Conservation (phyloP, 2,797 vertebrate genomes). For the Oryzias dopingdopingensis region DNA sequence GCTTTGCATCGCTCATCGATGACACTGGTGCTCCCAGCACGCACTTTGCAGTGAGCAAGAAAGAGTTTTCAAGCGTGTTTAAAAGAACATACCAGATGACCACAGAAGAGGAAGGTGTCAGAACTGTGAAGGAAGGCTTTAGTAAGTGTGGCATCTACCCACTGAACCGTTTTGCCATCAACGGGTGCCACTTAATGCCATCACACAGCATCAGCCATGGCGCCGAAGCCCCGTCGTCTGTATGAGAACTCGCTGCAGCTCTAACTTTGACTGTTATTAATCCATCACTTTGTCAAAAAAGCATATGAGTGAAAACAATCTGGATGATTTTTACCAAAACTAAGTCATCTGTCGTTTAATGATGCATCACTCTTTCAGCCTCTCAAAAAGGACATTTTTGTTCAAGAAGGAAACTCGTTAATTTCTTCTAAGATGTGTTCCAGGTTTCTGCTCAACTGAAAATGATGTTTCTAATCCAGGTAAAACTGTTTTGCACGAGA, state of each 20-base stretch:
- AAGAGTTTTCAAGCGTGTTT: slow-evolving; percentile 68
- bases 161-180: slow-evolving; percentile 39
- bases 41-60: slow-evolving; percentile 65
- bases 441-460: too few species aligned
- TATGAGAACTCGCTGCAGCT: slow-evolving; percentile 35
- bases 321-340: too few species aligned
- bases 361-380: too few species aligned
- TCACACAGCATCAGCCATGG: slow-evolving; percentile 17
- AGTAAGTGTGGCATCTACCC: slow-evolving; percentile 67
- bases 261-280: slow-evolving; percentile 27
- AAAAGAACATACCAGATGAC: slow-evolving; percentile 52
- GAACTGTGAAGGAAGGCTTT: slow-evolving; percentile 63
- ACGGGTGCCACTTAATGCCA: slow-evolving; percentile 40
- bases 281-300: slow-evolving; percentile 1
- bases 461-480: too few species aligned
- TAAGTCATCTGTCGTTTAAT: too few species aligned
- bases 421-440: too few species aligned
- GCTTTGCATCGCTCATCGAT: slow-evolving; percentile 40
- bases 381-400: too few species aligned
- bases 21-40: slow-evolving; percentile 28
- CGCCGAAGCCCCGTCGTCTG: slow-evolving; percentile 35
- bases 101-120: slow-evolving; percentile 60
- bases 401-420: too few species aligned
- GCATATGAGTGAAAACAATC: too few species aligned
- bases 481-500: too few species aligned